Base-by-base conservation (phyloP, 2,797 vertebrate genomes). In the Tapirus indicus region DNA sequence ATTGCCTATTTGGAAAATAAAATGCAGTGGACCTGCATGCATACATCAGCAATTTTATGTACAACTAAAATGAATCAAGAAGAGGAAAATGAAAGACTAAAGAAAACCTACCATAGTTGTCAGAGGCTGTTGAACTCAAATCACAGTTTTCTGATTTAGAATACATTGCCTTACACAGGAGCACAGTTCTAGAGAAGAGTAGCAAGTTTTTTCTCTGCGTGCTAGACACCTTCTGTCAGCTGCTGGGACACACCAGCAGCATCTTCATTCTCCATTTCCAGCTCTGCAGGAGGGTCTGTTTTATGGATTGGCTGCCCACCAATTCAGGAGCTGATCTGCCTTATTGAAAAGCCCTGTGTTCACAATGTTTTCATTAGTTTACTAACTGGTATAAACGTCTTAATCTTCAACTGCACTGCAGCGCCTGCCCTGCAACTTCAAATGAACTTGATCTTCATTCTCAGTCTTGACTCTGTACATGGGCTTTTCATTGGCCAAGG, bases 1-100 rank as follows among this genome's bases (percentile, higher is more conserved):
- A 44, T 47, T 71, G 29, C 72, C 47, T 94, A 25, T 49, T 89
- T 83, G 68, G 49, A 86, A 96, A 88, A 86, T 80, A 88, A 91
- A 80, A 94, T 54, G n/a, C 13, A 38, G 5, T 7, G 27, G 38
- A 72, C 16, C 10, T 72, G 11, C 12, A 38, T 69, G 25, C 41
- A 44, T 35, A 25, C 1, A 35, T 58, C 27, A 52, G 4, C 75
- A 75, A 64, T 54, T 56, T 83, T 91, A 69, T 20, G 10, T 83
- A 23, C 71, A 83, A 49, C 47, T 62, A 66, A 79, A 87, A 25
- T 13, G 6, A 78, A 47, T 58, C 9, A 29, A 85, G 14, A 52
- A 78, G 10, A 2, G 9, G 6, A 13, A 71, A 89, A 64, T 66
- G 71, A 77, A 83, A 72, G 25, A 60, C 9, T 69, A 89, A 97